Evolutionary conservation across 2,888 invertebrate species (phyloP), one percentile per base, ranked within the genome.

Genomic region (Luffia ferchaultella): DNA sequence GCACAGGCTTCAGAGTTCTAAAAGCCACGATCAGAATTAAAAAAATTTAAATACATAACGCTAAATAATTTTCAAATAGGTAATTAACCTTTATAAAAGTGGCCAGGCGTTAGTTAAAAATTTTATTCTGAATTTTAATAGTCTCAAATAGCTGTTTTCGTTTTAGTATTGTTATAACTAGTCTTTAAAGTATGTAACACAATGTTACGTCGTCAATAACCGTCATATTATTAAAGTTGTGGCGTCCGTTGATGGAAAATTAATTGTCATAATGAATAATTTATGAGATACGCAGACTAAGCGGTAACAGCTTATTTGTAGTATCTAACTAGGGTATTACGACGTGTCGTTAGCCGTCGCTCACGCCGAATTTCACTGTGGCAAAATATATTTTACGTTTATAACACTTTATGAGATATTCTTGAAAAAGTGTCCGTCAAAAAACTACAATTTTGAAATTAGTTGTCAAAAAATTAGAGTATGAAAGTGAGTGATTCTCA

Each of bases 271-370:
- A 58, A 63, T 73, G 70, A 74, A 75, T 76, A 70, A 75, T 76
- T 75, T 65, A 76, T 74, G 66, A 73, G 69, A 64, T 65, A 62
- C 66, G 62, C 62, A 65, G 65, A 62, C 67, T 66, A 72, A 70
- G 65, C 63, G 59, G 53, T 53, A 42, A 40, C 44, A 65, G 70
- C 70, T 74, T 75, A 75, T 72, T 70, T 67, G 64, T 65, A 30
- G 30, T 30, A n/a, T n/a, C n/a, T n/a, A 30, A 30, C 30, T 30
- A 7, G 30, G 30, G 30, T 30, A 12, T 30, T 30, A 30, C 30
- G 12, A 12, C 30, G 30, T 12, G 30, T 30, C 30, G 30, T 30
- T 30, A 30, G 30, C 5, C 30, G 5, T 30, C 30, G 30, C 12
- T 30, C 12, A 30, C 30, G 30, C 30, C 12, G 12, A 30, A 30